These are phyloP conservation scores for Eufriesea mexicana DNA, from an alignment of 1,140 invertebrate genomes.

Conservation along the genomic window DNA sequence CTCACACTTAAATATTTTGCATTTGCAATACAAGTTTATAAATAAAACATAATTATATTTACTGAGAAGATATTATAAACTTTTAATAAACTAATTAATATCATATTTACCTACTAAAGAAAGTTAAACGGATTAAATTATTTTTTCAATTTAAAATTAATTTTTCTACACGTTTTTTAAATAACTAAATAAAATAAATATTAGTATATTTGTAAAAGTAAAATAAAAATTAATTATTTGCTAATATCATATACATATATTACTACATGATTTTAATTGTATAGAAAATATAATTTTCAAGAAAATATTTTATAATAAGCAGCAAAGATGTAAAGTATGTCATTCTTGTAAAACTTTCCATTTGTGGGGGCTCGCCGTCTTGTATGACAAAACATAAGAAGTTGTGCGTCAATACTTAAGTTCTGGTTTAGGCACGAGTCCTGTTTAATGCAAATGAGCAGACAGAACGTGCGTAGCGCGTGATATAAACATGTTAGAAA, in stretches of 20 bases:
- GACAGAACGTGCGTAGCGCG: background rate
- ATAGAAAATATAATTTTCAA: background rate
- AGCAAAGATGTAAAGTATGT: background rate
- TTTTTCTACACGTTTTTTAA: background rate
- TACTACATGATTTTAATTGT: too few relatives aligned
- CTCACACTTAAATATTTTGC: background rate
- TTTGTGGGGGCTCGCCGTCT: background rate
- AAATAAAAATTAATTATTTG: background rate
- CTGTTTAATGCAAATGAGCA: slow-evolving; percentile 13
- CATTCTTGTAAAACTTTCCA: slow-evolving; percentile 26
- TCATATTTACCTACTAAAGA: background rate
- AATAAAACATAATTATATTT: background rate
- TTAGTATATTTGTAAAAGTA: background rate
- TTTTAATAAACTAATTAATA: too few relatives aligned
- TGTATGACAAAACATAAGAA: slow-evolving; percentile 7
- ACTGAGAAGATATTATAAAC: background rate
- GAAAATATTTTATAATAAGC: background rate
- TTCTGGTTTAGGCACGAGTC: slow-evolving; percentile 10
- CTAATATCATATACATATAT: background rate
- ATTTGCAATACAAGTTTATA: background rate
- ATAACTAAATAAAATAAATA: background rate
- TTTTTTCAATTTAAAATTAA: background rate
- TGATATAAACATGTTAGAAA: slow-evolving; percentile 68
- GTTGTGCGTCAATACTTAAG: background rate
- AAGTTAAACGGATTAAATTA: background rate